A percentile compares a stretch with the other conserved stretches of the same genome.
Conservation (phyloP, 2,113 vertebrate genomes). For the Chaenocephalus aceratus region DNA sequence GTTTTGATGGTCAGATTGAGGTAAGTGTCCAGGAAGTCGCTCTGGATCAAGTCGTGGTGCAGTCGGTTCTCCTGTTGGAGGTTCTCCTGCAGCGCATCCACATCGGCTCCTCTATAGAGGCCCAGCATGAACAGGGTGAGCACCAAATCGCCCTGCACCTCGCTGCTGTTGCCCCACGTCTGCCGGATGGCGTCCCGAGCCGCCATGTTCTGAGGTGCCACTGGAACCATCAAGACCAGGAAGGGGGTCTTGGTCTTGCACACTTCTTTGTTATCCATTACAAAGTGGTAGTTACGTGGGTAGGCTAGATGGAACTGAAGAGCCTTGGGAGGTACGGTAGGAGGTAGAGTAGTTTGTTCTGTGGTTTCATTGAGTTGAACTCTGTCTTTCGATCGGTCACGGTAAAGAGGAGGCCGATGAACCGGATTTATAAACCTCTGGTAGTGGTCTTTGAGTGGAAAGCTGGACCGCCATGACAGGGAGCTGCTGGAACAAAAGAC, state of each 20-base stretch:
- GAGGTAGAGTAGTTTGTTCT: not conserved
- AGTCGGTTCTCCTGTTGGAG: slow-evolving; percentile 75
- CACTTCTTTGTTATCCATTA: slow-evolving; percentile 75
- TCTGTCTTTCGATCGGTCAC: not conserved
- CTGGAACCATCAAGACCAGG: slow-evolving; percentile 84
- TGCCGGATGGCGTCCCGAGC: slow-evolving; percentile 77
- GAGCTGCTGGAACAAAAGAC: not conserved
- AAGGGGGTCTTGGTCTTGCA: slow-evolving; percentile 75
- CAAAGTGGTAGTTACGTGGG: slow-evolving; percentile 78
- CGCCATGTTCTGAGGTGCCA: slow-evolving; percentile 47
- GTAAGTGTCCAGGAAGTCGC: slow-evolving; percentile 82
- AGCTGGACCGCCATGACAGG: not conserved
- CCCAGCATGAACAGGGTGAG: slow-evolving; percentile 80
- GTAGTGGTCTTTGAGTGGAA: not conserved
- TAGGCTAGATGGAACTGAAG: slow-evolving; percentile 61
- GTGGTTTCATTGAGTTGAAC: not conserved
- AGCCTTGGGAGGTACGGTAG: not conserved
- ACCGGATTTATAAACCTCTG: not conserved
- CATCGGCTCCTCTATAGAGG: not conserved
- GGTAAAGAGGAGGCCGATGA: not conserved
- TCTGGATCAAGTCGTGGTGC: slow-evolving; percentile 84
- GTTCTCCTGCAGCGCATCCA: not conserved
- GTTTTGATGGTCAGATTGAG: slow-evolving; percentile 86
- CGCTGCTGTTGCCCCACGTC: slow-evolving; percentile 80
- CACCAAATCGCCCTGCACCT: slow-evolving; percentile 73